Base-by-base conservation (phyloP, 2,888 invertebrate species). In the Hedychridium roseum region DNA sequence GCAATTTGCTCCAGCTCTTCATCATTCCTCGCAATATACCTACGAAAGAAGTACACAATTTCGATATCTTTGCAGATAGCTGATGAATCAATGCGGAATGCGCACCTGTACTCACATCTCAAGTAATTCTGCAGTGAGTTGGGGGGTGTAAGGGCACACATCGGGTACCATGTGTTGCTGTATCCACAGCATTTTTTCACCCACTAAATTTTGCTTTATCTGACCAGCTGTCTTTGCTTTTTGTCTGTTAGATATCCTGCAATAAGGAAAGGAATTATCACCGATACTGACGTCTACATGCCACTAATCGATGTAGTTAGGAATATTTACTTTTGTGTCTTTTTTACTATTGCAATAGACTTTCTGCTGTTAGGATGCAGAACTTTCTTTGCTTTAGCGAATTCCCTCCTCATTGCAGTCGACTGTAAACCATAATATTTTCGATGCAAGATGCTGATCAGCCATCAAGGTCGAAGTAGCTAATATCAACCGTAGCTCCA, bases 281-380 rank as follows among this genome's bases (percentile, higher is more conserved):
- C 4, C 5, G 14, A 7, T 31, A 31, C 31, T 7, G n/a, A 11
- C 14, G 5, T 31, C n/a, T 34, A 16, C 27, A 43, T 20, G 36
- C 44, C 26, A 15, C 41, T 16, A 32, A 38, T 21, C 6, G 43
- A 27, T 32, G 43, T 23, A 34, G 28, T 12, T 39, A 46, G 31
- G 31, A 5, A 7, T 23, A 58, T 69, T 66, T 78, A 85, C 84
- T 83, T 89, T 57, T 87, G 86, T 4, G 86, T 81, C 78, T 90
- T 87, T 73, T 88, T 90, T 1, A 86, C 84, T 14, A 92, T 76
- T 5, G 88, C 87, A 54, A 85, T 82, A 0, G 91, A 90, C 81
- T 91, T 92, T 57, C 94, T 84, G 66, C 93, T 93, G 76, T 92
- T 92, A 1, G 94, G 94, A 80, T 94, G 94, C 2, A 70, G 41